Conservation (phyloP, 2,113 vertebrate species). For the Corvus hawaiiensis region DNA sequence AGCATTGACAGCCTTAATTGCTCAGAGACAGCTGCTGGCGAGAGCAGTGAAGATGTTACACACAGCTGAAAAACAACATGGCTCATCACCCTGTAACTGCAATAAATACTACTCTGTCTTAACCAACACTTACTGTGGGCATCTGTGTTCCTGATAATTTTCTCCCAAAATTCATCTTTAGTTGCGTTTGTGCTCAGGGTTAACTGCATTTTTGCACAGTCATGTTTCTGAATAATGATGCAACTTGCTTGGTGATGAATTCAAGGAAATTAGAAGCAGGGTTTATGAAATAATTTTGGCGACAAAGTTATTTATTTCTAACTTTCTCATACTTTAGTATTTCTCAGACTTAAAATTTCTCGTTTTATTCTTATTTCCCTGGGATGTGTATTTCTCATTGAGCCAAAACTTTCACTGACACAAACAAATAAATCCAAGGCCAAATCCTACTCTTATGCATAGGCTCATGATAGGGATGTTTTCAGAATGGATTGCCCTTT, state of each 20-base stretch:
- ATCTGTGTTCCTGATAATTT: background rate
- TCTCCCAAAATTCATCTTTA: background rate
- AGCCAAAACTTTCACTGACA: background rate
- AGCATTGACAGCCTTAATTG: background rate
- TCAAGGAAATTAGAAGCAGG: conserved; percentile 26
- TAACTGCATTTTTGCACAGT: background rate
- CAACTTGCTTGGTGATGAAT: background rate
- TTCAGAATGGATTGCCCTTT: background rate
- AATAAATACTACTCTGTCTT: background rate
- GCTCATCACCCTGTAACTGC: background rate
- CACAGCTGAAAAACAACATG: background rate
- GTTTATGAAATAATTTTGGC: conserved; percentile 13
- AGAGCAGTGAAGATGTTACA: background rate
- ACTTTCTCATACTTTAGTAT: background rate
- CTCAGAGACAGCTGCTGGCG: fast-evolving
- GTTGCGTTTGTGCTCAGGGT: background rate
- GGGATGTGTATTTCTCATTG: background rate
- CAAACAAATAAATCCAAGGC: background rate
- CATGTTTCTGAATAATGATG: background rate
- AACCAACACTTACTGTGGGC: background rate
- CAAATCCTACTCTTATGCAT: background rate
- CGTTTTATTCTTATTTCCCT: background rate
- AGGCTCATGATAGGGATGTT: background rate
- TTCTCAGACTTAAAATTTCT: background rate
- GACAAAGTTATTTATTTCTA: conserved; percentile 33